phyloP scores from a whole-genome alignment of 2,797 vertebrate species.

The Megalops cyprinoides region DNA sequence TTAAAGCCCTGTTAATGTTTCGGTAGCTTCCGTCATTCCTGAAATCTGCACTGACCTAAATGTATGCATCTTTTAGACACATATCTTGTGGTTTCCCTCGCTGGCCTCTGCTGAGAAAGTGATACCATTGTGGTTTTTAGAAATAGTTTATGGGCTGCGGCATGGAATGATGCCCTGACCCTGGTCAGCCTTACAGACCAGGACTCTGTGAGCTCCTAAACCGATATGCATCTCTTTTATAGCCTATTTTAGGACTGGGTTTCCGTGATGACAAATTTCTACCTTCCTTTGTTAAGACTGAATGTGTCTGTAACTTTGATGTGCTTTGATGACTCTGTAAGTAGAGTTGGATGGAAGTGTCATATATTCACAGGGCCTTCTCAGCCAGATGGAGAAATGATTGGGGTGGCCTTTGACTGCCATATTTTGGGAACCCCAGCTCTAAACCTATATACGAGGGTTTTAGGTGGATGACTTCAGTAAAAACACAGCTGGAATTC shows the following conservation, averaged over 20 bases:
- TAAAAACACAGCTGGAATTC: conserved; percentile 45
- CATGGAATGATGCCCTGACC: not conserved
- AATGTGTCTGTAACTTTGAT: not conserved
- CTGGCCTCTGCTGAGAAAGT: not conserved
- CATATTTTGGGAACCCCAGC: not conserved
- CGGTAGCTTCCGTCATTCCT: not conserved
- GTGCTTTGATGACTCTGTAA: not conserved
- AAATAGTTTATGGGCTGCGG: not conserved
- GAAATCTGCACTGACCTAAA: not conserved
- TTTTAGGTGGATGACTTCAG: conserved; percentile 31
- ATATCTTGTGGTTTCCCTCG: not conserved
- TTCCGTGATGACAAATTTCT: not conserved
- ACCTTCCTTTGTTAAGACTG: not conserved
- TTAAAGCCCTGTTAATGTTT: not conserved
- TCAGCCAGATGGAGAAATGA: conserved; percentile 3
- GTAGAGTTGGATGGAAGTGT: not conserved
- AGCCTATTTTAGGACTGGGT: not conserved
- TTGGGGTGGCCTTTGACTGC: not conserved
- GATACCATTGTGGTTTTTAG: not conserved
- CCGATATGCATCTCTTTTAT: no score
- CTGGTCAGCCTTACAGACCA: not conserved
- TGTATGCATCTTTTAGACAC: not conserved
- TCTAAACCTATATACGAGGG: not conserved
- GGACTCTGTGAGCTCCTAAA: not conserved
- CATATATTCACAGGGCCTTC: conserved; percentile 8